Base-by-base conservation (phyloP, 2,113 vertebrate species). In the Climacteris rufus region DNA sequence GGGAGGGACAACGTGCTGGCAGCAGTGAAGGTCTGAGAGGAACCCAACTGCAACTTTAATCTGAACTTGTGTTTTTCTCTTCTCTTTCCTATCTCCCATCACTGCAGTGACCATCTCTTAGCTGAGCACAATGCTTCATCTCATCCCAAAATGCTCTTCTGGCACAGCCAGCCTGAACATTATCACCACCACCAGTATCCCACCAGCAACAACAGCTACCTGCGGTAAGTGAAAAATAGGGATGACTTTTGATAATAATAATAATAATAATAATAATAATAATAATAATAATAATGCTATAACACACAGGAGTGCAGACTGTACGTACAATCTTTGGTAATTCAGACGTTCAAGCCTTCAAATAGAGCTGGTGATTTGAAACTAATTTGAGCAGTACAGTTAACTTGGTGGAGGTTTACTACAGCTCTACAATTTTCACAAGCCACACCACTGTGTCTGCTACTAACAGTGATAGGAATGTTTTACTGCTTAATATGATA, bases 111-210 rank as follows among this genome's bases (percentile, higher is more conserved):
- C 63, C 93, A 97, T 22, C 93, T 96, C 69, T 56, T 95, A 77
- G 44, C 91, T 60, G 97, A 97, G 75, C 93, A 96, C 89, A 94
- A 63, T 7, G 40, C 92, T 72, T 90, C 96, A 14, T 40, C 96
- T 80, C 97, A 97, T 65, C 90, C 93, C 89, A 95, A 96, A 66
- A 98, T 98, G 98, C 96, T 98, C 19, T 98, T 98, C 90, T 98
- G 98, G 98, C 98, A 98, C 93, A 91, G 96, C 13, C 98, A 98
- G 89, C 97, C 97, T 15, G 98, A 98, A 86, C 97, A 97, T 82
- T 98, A 98, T 71, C 92, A 95, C 70, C 95, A 97, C 6, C 88
- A 96, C 81, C 96, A 94, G 68, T 98, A 97, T 50, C 92, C 96
- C 83, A 75, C 81, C 81, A 88, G 52, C 30, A 96, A 82, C 95